These are phyloP conservation scores for Apaloderma vittatum DNA, from an alignment of 2,113 vertebrate species.

Conservation along the genomic window DNA sequence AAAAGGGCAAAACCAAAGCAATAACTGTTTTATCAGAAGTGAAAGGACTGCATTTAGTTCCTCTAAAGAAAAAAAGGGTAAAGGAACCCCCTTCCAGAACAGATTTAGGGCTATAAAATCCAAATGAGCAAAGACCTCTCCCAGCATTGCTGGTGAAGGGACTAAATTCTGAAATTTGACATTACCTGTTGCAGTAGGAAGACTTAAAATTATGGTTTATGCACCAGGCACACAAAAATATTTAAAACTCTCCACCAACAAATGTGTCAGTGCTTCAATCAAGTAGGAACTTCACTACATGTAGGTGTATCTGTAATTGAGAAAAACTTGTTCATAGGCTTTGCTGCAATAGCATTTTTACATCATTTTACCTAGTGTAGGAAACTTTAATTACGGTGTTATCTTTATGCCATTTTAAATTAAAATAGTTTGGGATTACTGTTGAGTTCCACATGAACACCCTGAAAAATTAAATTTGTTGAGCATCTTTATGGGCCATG, in stretches of 20 bases:
- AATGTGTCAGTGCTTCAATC: neutral
- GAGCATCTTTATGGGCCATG: neutral
- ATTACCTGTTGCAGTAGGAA: neutral
- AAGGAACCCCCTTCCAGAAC: neutral
- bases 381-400: neutral
- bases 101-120: neutral
- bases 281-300: neutral
- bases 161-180: neutral
- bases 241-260: neutral
- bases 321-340: neutral
- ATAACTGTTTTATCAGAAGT: neutral
- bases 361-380: neutral
- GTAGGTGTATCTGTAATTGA: fast-evolving
- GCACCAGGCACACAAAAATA: neutral
- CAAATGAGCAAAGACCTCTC: neutral
- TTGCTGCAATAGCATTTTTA: neutral
- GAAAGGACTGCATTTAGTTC: neutral
- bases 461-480: neutral
- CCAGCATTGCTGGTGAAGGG: neutral
- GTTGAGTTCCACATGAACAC: neutral
- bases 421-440: neutral
- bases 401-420: neutral
- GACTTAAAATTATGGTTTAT: neutral
- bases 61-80: neutral
- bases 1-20: neutral